Evolutionary conservation across 2,797 vertebrate genomes (phyloP).

Genomic region (Amblyraja radiata): DNA sequence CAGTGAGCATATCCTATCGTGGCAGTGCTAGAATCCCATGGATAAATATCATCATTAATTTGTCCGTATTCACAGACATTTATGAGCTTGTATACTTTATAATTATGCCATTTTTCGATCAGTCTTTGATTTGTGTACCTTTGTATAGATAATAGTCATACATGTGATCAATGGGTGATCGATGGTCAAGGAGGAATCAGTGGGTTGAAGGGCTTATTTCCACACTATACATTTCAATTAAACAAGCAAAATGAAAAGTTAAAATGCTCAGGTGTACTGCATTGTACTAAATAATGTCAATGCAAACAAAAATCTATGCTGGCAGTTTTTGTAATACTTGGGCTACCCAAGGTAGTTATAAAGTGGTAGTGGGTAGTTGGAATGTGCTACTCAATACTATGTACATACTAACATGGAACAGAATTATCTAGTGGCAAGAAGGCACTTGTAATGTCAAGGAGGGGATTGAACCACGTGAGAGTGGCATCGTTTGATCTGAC

Average conservation of each 20-base stretch:
- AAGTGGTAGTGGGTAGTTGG: background rate
- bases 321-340: background rate
- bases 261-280: background rate
- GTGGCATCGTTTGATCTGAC: background rate
- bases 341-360: background rate
- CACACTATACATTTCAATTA: too few relatives aligned
- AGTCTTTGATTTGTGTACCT: background rate
- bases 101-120: background rate
- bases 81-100: constrained; percentile 13
- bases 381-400: background rate
- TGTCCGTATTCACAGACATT: background rate
- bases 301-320: background rate
- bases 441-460: constrained; percentile 18
- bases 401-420: background rate
- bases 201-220: too few relatives aligned
- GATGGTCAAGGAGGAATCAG: too few relatives aligned
- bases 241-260: background rate
- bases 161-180: too few relatives aligned
- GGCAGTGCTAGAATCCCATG: constrained; percentile 13
- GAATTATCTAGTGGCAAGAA: background rate
- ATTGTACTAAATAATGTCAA: background rate
- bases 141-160: background rate
- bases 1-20: background rate
- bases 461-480: background rate
- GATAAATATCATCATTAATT: background rate